Evolutionary conservation across 2,797 vertebrate genomes (phyloP).

Genomic region (Rallus crepitans): DNA sequence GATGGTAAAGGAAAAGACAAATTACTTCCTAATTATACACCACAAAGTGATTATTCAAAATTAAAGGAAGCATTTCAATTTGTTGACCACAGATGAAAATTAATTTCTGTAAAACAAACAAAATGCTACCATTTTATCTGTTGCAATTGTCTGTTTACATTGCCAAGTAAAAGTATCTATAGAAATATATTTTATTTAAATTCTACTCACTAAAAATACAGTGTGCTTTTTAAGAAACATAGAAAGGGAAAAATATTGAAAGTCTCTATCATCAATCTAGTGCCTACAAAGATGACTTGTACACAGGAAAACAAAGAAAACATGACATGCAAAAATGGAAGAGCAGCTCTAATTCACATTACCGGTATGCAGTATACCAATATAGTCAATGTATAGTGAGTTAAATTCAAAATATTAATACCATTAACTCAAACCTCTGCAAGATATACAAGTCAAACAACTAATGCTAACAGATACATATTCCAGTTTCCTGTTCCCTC

Average conservation of each 20-base stretch:
- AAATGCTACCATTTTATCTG: not conserved
- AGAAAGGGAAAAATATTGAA: not conserved
- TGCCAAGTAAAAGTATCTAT: not conserved
- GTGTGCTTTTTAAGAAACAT: not conserved
- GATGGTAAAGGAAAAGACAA: not conserved
- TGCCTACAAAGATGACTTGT: not conserved
- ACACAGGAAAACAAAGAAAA: not conserved
- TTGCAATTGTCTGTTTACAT: not conserved
- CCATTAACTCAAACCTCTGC: not conserved
- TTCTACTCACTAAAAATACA: not conserved
- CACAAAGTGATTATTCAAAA: not conserved
- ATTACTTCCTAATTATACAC: not conserved
- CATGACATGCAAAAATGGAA: not conserved
- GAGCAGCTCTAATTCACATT: not conserved
- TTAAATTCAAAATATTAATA: not conserved
- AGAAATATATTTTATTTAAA: not conserved
- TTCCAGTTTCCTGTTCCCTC: not conserved
- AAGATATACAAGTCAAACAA: not conserved
- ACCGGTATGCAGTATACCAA: not conserved
- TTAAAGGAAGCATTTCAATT: not conserved
- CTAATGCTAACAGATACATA: not conserved
- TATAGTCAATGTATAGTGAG: not conserved
- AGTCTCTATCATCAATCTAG: not conserved
- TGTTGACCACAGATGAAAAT: not conserved
- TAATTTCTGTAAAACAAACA: not conserved